Evolutionary conservation across 1,140 invertebrate species (phyloP), one percentile per base, ranked within the genome.

Genomic region (Asobara japonica): DNA sequence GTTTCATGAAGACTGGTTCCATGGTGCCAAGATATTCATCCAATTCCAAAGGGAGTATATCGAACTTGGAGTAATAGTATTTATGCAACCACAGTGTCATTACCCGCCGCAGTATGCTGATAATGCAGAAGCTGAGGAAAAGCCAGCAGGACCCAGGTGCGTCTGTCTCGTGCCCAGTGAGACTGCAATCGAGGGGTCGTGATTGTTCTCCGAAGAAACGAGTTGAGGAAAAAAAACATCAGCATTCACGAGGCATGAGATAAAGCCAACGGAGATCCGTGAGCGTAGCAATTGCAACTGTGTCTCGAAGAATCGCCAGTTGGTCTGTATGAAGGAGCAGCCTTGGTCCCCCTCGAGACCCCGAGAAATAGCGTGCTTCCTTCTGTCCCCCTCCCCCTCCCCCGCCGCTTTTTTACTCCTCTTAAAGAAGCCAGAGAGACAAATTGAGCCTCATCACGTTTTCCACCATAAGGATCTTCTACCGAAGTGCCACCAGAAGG

Each of bases 251-350:
- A 62, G 25, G 61, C 61, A 7, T 60, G 69, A 72, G 74, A 74
- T 74, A 71, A 75, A 66, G 45, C 66, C 69, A 66, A 48, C 69
- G 36, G 70, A 67, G 78, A 74, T 67, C 68, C 73, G 73, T 68
- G 71, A 76, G 67, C 64, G 13, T 65, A 18, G 73, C 69, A 74
- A 74, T 74, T 74, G 69, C 73, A 71, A 74, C 73, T 69, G 73
- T 74, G 65, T 70, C 41, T 16, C 41, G 41, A 45, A 16, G 51
- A 56, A 22, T 56, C 51, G 51, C 51, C 68, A 60, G 33, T 48
- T 68, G 16, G 33, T 64, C 36, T 65, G 20, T 25, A 38, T 30
- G 36, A 60, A 61, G 61, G 65, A 29, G 51, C 18, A 33, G 33
- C 62, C 62, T 36, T 65, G 62, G 4, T 18, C 20, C 22, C 51